Percentiles rank a stretch among this genome's conserved stretches.
Conservation (phyloP, 2,113 vertebrate genomes). For the Etia nguti region DNA sequence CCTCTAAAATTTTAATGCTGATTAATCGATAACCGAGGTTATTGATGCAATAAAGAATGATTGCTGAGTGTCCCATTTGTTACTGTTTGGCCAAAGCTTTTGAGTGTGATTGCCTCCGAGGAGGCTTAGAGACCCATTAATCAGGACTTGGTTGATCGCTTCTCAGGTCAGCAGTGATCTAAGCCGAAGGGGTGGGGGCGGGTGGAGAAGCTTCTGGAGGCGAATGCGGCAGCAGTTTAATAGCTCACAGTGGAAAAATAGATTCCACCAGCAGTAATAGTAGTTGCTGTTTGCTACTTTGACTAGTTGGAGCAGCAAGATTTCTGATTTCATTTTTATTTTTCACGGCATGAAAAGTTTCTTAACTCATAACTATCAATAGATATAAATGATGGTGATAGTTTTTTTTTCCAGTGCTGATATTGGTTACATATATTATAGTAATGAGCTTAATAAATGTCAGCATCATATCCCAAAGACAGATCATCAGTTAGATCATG, state of each 20-base stretch:
- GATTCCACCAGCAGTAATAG: conserved; percentile 8
- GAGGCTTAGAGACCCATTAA: conserved; percentile 53
- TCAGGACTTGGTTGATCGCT: conserved; percentile 54
- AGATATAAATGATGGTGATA: neutral
- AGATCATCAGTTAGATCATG: neutral
- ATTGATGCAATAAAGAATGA: conserved; percentile 39
- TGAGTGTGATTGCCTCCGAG: conserved; percentile 43
- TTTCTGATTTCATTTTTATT: neutral
- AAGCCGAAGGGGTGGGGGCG: neutral
- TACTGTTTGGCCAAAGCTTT: conserved; percentile 28
- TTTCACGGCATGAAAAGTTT: neutral
- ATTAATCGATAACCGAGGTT: conserved; percentile 33
- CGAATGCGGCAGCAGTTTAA: conserved; percentile 41
- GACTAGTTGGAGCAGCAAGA: neutral
- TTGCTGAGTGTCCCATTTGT: conserved; percentile 33
- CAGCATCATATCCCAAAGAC: neutral
- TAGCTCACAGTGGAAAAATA: conserved; percentile 41
- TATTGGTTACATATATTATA: neutral
- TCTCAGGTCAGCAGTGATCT: conserved; percentile 46
- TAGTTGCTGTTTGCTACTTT: neutral
- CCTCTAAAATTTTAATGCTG: conserved; percentile 33
- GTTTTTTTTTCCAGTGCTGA: neutral
- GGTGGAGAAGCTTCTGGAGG: conserved; percentile 27
- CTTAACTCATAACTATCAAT: neutral
- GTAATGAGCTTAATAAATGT: neutral